Base-by-base conservation (phyloP, 2,888 invertebrate genomes). In the Sphaerophoria taeniata region DNA sequence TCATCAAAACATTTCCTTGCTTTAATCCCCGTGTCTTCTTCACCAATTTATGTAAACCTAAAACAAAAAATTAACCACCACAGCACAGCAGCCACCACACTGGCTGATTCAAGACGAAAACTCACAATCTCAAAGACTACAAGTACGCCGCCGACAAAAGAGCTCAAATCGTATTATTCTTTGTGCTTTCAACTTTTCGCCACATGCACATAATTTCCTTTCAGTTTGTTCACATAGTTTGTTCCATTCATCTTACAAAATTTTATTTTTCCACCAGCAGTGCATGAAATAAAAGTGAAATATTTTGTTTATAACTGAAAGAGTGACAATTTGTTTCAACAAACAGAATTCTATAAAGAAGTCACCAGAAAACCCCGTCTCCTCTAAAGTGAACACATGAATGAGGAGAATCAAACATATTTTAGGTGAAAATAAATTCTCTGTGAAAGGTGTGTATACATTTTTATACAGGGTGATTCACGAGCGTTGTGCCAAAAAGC, bases 131-230 rank as follows among this genome's bases (percentile, higher is more conserved):
- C 34, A 58, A 60, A 43, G 12, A 43, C 24, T 36, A 51, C 67
- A 56, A 61, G 43, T 82, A 76, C 39, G 60, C 72, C 39, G 60
- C 72, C 39, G 60, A 49, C 72, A 43, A 65, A 71, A 77, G 73
- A 82, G 69, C 34, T 43, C n/a, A 69, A 69, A 58, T 16, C 16
- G 3, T 74, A 74, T 53, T 49, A 6, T 74, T 78, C 58, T 72
- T 65, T 53, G 61, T 45, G 43, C 63, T 51, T 74, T 55, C 53
- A 65, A 55, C 55, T 69, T 69, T 47, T 33, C 31, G 61, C 31
- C 63, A 63, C 51, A 83, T 67, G 67, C 53, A n/a, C 55, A 55
- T 33, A 9, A 12, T 24, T 24, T 24, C 24, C 24, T 24, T 24
- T 24, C 24, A 24, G 24, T 24, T 24, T n/a, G n/a, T n/a, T n/a